Evolutionary conservation across 2,888 invertebrate genomes (phyloP).

Genomic region (Cephalotes varians): DNA sequence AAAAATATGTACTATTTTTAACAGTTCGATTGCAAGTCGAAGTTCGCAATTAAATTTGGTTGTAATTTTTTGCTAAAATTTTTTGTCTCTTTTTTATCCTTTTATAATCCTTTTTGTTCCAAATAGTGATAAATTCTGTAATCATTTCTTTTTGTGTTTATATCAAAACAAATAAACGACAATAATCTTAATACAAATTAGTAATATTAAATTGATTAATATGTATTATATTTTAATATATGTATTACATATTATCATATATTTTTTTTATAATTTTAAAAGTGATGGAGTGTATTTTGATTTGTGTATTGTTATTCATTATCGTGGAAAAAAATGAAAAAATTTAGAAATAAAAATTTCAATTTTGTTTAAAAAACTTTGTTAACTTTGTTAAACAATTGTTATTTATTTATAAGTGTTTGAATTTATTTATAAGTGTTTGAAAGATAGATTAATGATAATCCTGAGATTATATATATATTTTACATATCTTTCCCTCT

Average conservation of each 20-base stretch:
- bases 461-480: not conserved
- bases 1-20: not conserved
- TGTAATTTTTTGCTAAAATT: not conserved
- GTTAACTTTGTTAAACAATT: too few species aligned
- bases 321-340: not conserved
- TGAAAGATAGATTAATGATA: not conserved
- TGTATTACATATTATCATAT: not conserved
- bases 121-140: not conserved
- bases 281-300: not conserved
- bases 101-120: not conserved
- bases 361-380: not conserved
- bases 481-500: not conserved
- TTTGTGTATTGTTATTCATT: not conserved
- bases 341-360: not conserved
- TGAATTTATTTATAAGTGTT: not conserved
- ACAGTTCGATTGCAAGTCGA: not conserved
- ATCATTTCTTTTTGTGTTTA: not conserved
- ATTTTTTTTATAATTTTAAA: not conserved
- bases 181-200: slow-evolving; percentile 35
- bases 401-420: not conserved
- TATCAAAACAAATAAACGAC: slow-evolving; percentile 24
- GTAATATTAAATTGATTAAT: slow-evolving; percentile 20
- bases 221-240: not conserved
- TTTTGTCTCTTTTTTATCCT: not conserved
- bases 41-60: not conserved